Conservation (phyloP, 1,140 invertebrate genomes). For the Odontomachus brunneus region DNA sequence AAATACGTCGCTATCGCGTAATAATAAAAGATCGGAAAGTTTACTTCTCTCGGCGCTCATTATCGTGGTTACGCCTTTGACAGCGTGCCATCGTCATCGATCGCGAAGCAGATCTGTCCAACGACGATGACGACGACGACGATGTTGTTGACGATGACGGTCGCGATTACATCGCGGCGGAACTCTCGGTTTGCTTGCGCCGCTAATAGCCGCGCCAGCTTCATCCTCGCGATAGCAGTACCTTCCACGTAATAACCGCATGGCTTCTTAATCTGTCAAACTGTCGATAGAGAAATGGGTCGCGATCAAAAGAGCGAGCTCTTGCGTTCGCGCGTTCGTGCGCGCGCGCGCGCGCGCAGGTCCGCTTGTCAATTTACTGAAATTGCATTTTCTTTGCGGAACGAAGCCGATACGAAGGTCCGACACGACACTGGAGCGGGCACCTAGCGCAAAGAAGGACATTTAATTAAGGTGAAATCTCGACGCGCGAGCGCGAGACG, state of each 20-base stretch:
- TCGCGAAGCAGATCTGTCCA: background rate
- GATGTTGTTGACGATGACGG: background rate
- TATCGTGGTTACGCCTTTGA: background rate
- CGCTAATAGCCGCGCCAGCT: slow-evolving; percentile 5
- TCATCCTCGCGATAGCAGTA: slow-evolving; percentile 27
- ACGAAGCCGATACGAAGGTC: slow-evolving; percentile 20
- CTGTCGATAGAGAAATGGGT: slow-evolving; percentile 58
- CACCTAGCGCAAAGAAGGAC: background rate
- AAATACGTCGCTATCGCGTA: background rate
- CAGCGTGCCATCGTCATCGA: background rate
- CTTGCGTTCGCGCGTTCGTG: background rate
- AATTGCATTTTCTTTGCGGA: slow-evolving; percentile 52
- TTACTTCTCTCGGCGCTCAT: background rate
- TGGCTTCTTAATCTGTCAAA: slow-evolving; percentile 59
- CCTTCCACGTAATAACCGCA: slow-evolving; percentile 45
- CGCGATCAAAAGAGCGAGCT: slow-evolving; percentile 59
- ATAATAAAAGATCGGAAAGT: background rate
- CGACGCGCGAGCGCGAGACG: background rate
- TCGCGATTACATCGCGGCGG: background rate
- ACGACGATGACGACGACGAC: background rate
- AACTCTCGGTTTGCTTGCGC: background rate
- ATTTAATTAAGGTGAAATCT: slow-evolving; percentile 38
- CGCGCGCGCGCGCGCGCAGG: background rate
- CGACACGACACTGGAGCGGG: slow-evolving; percentile 5
- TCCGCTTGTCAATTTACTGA: slow-evolving; percentile 58